These are phyloP conservation scores for Leucoraja ocellata DNA, from an alignment of 2,797 vertebrate species.

Conservation along the genomic window DNA sequence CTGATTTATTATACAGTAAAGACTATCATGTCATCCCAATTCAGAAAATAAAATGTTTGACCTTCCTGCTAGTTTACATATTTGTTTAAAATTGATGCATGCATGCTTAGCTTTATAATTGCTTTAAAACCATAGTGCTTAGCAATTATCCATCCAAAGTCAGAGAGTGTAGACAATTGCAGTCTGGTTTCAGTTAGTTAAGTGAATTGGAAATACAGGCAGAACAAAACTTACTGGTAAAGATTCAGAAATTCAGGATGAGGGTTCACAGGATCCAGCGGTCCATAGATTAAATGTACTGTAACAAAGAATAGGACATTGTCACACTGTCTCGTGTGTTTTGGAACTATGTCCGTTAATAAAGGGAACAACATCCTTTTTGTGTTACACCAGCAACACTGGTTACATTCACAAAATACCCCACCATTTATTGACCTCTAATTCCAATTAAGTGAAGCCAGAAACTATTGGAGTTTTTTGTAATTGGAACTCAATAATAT, in stretches of 20 bases:
- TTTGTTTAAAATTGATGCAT: not conserved
- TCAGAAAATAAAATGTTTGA: not conserved
- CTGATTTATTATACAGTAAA: no score
- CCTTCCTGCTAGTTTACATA: not conserved
- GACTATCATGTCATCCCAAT: no score
- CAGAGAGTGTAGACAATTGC: conserved; percentile 5
- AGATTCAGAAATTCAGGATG: conserved; percentile 81
- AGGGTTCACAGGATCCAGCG: conserved; percentile 86
- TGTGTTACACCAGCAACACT: no score
- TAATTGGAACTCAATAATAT: not conserved
- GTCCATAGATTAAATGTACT: conserved; percentile 96
- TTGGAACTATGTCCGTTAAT: not conserved
- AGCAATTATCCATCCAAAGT: not conserved
- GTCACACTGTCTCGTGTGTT: not conserved
- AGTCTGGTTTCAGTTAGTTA: not conserved
- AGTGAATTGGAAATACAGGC: not conserved
- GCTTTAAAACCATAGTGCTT: not conserved
- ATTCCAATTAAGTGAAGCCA: not conserved
- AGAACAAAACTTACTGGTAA: conserved; percentile 73
- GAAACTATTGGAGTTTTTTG: not conserved
- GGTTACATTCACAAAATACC: not conserved
- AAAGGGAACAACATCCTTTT: not conserved
- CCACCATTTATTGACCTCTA: not conserved
- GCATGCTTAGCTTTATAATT: not conserved
- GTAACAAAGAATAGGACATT: conserved; percentile 45